phyloP scores from a whole-genome alignment of 2,113 vertebrate genomes.

The Colius striatus region DNA sequence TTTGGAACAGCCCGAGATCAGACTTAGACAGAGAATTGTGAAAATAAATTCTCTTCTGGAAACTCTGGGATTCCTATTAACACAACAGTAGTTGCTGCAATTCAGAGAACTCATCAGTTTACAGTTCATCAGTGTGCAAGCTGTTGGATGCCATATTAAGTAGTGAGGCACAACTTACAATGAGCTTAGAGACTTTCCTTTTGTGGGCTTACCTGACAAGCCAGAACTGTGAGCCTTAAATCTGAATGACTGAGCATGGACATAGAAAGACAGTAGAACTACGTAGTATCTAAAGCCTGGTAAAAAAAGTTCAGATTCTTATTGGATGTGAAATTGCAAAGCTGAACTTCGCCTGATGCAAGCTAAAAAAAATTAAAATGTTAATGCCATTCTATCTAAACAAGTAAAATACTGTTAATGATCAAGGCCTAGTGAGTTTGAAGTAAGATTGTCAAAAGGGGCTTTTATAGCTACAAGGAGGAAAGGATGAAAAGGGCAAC shows the following conservation, averaged over 20 bases:
- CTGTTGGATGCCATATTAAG: background rate
- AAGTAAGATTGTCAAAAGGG: background rate
- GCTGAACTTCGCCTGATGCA: background rate
- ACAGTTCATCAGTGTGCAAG: background rate
- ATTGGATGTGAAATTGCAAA: background rate
- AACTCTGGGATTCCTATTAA: background rate
- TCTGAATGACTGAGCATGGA: accelerated
- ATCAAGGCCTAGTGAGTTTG: background rate
- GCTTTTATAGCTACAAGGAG: background rate
- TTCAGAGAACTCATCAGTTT: background rate
- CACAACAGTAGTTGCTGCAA: background rate
- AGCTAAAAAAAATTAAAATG: background rate
- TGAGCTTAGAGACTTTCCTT: background rate
- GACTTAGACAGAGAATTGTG: background rate
- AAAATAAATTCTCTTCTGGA: background rate
- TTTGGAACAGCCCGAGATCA: background rate
- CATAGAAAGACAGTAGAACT: accelerated
- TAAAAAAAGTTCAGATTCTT: background rate
- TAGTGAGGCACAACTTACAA: background rate
- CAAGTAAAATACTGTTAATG: background rate
- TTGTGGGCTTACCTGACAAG: background rate
- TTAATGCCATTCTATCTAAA: background rate
- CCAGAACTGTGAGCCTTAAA: background rate
- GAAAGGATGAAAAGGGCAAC: background rate
- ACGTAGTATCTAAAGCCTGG: background rate